phyloP scores from a whole-genome alignment of 2,888 invertebrate genomes.

The Luperina testacea region DNA sequence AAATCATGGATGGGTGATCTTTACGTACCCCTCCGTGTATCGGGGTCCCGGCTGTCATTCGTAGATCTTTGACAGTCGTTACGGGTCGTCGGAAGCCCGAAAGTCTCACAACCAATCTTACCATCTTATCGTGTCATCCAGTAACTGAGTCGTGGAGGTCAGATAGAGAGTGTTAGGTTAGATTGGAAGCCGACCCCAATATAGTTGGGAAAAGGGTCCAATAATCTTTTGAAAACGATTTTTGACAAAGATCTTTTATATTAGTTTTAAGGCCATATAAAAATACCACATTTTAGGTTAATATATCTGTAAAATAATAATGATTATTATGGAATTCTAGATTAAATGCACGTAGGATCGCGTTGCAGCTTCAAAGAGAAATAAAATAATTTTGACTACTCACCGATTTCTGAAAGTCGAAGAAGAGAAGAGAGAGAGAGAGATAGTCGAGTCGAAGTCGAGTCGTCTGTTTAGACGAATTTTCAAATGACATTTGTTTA shows the following conservation, averaged over 20 bases:
- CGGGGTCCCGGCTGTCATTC: too few relatives aligned
- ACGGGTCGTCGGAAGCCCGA: too few relatives aligned
- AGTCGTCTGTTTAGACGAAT: neutral
- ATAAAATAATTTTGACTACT: neutral
- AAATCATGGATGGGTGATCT: too few relatives aligned
- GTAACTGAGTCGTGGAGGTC: too few relatives aligned
- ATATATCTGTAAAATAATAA: conserved; percentile 31
- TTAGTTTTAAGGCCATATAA: conserved; percentile 32
- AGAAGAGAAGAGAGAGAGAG: too few relatives aligned
- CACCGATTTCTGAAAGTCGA: neutral
- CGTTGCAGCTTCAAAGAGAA: neutral
- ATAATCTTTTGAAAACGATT: neutral
- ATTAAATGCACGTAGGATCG: conserved; percentile 5
- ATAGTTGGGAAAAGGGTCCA: neutral
- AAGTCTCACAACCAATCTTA: too few relatives aligned
- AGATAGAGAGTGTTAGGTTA: neutral
- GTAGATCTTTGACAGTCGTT: too few relatives aligned
- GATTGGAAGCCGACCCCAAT: neutral
- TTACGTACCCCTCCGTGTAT: too few relatives aligned
- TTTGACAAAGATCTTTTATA: conserved; percentile 6
- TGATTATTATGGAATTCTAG: neutral
- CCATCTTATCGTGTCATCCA: too few relatives aligned
- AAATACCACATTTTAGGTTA: conserved; percentile 17
- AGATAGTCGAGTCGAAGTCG: too few relatives aligned
- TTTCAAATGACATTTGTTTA: neutral